Evolutionary conservation across 2,888 invertebrate genomes (phyloP).

Genomic region (Lepidocyrtinus sp.): DNA sequence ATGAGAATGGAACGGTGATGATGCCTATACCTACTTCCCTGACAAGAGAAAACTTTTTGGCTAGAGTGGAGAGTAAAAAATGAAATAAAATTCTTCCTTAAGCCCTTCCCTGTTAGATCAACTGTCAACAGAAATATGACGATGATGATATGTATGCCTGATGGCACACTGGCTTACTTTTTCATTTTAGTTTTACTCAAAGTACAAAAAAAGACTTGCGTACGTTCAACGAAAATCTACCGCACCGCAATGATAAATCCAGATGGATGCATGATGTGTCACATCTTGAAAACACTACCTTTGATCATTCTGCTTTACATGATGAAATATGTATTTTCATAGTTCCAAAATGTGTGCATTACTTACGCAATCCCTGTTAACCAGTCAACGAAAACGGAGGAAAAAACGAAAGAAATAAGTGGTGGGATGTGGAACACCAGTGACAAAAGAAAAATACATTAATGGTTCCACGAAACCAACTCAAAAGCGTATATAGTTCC

Average conservation of each 20-base stretch:
- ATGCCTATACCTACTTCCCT: background rate
- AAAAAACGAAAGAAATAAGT: background rate
- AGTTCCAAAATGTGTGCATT: background rate
- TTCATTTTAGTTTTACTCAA: background rate
- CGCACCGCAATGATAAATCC: background rate
- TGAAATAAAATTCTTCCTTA: constrained; percentile 25
- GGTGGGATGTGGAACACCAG: background rate
- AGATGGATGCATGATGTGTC: background rate
- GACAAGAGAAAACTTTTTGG: background rate
- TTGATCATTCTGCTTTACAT: background rate
- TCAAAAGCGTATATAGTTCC: too few relatives aligned
- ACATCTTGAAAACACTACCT: background rate
- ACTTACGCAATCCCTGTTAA: background rate
- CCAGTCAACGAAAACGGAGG: background rate
- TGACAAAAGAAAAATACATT: background rate
- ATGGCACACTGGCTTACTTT: constrained; percentile 48
- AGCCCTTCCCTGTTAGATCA: background rate
- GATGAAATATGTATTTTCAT: background rate
- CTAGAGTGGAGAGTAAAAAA: constrained; percentile 16
- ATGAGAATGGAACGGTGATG: background rate
- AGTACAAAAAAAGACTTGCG: background rate
- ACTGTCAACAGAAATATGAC: constrained; percentile 28
- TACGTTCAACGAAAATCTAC: background rate
- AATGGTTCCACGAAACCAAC: background rate
- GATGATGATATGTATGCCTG: constrained; percentile 17